Evolutionary conservation across 2,888 invertebrate genomes (phyloP).

Genomic region (Melanostoma scalare): DNA sequence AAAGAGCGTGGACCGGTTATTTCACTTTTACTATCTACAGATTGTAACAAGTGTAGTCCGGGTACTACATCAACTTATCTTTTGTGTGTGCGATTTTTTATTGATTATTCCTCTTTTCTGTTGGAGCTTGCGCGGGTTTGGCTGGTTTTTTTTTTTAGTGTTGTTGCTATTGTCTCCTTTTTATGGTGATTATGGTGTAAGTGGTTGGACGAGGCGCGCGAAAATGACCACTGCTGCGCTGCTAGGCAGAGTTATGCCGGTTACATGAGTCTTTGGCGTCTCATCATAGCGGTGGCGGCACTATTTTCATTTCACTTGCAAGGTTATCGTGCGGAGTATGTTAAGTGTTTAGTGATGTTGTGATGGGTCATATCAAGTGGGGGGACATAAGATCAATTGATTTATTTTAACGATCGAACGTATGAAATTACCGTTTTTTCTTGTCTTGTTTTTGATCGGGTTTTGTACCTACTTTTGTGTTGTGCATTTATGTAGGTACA

Average conservation of each 20-base stretch:
- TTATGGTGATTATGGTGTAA: slow-evolving; percentile 30
- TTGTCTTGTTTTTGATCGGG: slow-evolving; percentile 8
- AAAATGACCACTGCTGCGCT: slow-evolving; percentile 38
- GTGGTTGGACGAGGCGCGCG: slow-evolving; percentile 4
- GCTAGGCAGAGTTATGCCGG: slow-evolving; percentile 34
- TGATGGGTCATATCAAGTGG: slow-evolving; percentile 36
- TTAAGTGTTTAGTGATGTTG: slow-evolving; percentile 21
- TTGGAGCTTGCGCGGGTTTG: slow-evolving; percentile 30
- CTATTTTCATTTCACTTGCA: slow-evolving; percentile 57
- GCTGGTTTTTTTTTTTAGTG: neutral
- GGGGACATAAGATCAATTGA: slow-evolving; percentile 54
- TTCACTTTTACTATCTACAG: slow-evolving; percentile 72
- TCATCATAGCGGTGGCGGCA: slow-evolving; percentile 47
- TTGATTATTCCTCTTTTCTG: slow-evolving; percentile 32
- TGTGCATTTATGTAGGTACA: slow-evolving; percentile 42
- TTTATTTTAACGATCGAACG: slow-evolving; percentile 65
- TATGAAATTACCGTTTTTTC: slow-evolving; percentile 62
- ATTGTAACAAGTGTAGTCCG: slow-evolving; percentile 73
- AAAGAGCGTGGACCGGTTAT: slow-evolving; percentile 65
- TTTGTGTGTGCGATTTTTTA: slow-evolving; percentile 28
- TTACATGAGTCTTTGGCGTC: slow-evolving; percentile 41
- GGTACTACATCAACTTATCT: slow-evolving; percentile 52
- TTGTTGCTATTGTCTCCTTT: slow-evolving; percentile 9
- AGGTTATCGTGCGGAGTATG: slow-evolving; percentile 54
- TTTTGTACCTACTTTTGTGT: slow-evolving; percentile 22